Conservation (phyloP, 1,140 invertebrate genomes). For the Reticulitermes speratus region DNA sequence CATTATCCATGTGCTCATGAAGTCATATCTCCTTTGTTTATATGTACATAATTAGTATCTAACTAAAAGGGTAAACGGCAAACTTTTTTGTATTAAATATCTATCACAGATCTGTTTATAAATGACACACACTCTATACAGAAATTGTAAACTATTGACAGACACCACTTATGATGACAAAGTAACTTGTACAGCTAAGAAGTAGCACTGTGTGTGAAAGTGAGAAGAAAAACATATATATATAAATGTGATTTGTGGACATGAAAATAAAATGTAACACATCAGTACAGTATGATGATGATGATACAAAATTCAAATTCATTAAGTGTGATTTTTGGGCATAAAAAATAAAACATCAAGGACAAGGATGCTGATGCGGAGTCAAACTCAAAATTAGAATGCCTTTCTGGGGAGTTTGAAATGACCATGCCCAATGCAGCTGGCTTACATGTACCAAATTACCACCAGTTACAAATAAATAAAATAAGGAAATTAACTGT, state of each 20-base stretch:
- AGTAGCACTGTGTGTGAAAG: neutral
- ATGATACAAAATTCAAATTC: no score
- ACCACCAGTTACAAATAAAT: neutral
- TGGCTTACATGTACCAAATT: neutral
- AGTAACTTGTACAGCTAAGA: neutral
- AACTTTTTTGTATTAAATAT: neutral
- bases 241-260: no score
- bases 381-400: no score
- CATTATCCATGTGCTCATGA: neutral
- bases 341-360: no score
- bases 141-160: neutral
- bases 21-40: neutral
- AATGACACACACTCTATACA: neutral
- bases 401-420: no score
- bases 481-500: neutral
- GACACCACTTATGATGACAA: neutral
- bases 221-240: neutral
- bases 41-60: neutral
- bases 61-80: neutral
- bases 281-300: no score
- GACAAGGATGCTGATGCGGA: no score
- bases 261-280: no score
- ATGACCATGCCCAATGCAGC: no score
- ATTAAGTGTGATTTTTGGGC: no score
- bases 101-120: conserved; percentile 8